These are phyloP conservation scores for Eumerus sabulonum DNA, from an alignment of 2,888 invertebrate species.

Conservation along the genomic window DNA sequence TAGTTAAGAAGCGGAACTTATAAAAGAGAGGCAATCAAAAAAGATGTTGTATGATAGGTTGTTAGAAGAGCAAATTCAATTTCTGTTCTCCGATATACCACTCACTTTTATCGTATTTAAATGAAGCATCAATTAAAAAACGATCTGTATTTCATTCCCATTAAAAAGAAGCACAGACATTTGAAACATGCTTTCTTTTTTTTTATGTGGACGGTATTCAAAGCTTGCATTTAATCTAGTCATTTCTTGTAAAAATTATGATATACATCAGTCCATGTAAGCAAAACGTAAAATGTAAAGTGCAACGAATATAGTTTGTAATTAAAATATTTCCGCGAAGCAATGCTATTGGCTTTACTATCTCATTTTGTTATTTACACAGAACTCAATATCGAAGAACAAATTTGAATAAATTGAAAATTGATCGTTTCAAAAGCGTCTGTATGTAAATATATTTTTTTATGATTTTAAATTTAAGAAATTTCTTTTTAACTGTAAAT, in stretches of 20 bases:
- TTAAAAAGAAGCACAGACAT: slow-evolving; percentile 29
- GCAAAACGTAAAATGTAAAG: slow-evolving; percentile 29
- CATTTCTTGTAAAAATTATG: slow-evolving; percentile 45
- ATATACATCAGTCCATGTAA: slow-evolving; percentile 64
- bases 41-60: slow-evolving; percentile 40
- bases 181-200: slow-evolving; percentile 41
- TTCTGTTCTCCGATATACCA: slow-evolving; percentile 61
- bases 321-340: slow-evolving; percentile 22
- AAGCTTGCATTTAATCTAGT: slow-evolving; percentile 74
- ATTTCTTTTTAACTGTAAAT: slow-evolving; percentile 62
- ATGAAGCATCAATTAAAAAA: too few relatives aligned
- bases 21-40: not conserved
- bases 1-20: too few relatives aligned
- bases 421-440: not conserved
- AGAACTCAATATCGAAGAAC: slow-evolving; percentile 53
- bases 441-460: slow-evolving; percentile 6
- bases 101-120: too few relatives aligned
- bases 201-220: slow-evolving; percentile 76
- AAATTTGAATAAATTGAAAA: slow-evolving; percentile 44
- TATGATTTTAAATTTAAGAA: slow-evolving; percentile 20
- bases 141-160: too few relatives aligned
- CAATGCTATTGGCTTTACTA: too few relatives aligned
- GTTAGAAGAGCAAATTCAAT: slow-evolving; percentile 60
- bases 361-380: slow-evolving; percentile 27
- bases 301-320: slow-evolving; percentile 24